A percentile compares a stretch with the other conserved stretches of the same genome.
Conservation (phyloP, 2,797 vertebrate species). For the Scyliorhinus canicula region DNA sequence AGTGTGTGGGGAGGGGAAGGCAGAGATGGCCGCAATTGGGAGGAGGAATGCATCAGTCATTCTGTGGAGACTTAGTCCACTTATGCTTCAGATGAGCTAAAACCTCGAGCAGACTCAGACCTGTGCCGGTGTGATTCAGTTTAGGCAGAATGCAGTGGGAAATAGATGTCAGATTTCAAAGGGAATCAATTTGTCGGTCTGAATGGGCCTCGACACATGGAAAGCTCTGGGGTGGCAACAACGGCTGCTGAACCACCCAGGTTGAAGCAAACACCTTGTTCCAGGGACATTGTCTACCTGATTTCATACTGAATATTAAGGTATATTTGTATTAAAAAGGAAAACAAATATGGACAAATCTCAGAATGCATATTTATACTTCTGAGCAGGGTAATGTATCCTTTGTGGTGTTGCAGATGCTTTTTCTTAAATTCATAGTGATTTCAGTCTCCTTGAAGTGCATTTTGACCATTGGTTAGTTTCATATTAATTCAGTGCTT, state of each 20-base stretch:
- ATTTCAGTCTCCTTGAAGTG: not conserved
- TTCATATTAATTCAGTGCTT: not conserved
- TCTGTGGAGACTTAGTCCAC: not conserved
- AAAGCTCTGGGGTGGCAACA: not conserved
- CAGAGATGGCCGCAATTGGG: not conserved
- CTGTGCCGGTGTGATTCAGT: not conserved
- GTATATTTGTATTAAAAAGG: not conserved
- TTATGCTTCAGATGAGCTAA: not conserved
- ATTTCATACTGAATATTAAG: not conserved
- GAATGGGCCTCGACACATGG: not conserved
- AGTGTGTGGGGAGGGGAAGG: too few relatives aligned
- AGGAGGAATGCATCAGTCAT: not conserved
- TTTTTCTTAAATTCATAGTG: not conserved
- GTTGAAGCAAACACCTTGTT: not conserved
- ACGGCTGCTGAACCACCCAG: not conserved
- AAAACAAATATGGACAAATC: constrained; percentile 3
- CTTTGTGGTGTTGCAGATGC: not conserved
- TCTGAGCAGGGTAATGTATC: not conserved
- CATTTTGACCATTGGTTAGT: not conserved
- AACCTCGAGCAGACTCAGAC: not conserved
- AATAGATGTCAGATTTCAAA: not conserved
- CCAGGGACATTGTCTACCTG: not conserved
- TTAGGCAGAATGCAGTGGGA: not conserved
- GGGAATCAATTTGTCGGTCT: not conserved
- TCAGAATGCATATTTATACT: not conserved